Evolutionary conservation across 2,797 vertebrate species (phyloP).

Genomic region (Danio aesculapii): DNA sequence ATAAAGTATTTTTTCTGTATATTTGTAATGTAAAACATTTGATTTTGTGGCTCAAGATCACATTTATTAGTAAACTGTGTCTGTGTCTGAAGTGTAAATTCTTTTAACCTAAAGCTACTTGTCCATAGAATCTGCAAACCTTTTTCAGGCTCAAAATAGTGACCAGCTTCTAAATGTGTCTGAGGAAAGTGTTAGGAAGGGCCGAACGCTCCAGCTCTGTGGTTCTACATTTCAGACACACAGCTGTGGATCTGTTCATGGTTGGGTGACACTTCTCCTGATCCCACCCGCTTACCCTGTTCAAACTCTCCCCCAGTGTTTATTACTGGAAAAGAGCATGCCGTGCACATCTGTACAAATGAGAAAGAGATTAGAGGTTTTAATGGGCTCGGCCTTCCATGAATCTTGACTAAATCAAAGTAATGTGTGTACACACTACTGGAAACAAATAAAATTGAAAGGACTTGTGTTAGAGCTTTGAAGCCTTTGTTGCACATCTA

Average conservation of each 20-base stretch:
- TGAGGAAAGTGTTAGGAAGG: not conserved
- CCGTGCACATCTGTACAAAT: slow-evolving; percentile 75
- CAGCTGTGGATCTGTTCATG: slow-evolving; percentile 69
- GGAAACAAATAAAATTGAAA: slow-evolving; percentile 48
- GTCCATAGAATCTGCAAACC: too few species aligned
- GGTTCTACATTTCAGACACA: slow-evolving; percentile 61
- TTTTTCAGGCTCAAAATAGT: not conserved
- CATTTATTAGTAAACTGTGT: too few species aligned
- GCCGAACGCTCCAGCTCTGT: slow-evolving; percentile 24
- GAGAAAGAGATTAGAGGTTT: slow-evolving; percentile 53
- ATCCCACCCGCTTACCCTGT: slow-evolving; percentile 63
- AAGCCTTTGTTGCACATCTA: slow-evolving; percentile 44
- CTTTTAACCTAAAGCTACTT: not conserved
- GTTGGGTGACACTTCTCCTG: slow-evolving; percentile 75
- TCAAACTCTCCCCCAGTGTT: slow-evolving; percentile 69
- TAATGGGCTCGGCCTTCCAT: slow-evolving; percentile 41
- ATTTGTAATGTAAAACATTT: too few species aligned
- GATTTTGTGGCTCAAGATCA: too few species aligned
- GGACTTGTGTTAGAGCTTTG: slow-evolving; percentile 22
- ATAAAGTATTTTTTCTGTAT: too few species aligned
- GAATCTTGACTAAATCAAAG: slow-evolving; percentile 41
- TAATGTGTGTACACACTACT: slow-evolving; percentile 46
- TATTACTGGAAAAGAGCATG: slow-evolving; percentile 59
- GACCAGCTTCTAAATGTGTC: not conserved
- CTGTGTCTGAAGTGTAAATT: too few species aligned